Evolutionary conservation across 1,140 invertebrate genomes (phyloP).

Genomic region (Bombus pyrosoma): DNA sequence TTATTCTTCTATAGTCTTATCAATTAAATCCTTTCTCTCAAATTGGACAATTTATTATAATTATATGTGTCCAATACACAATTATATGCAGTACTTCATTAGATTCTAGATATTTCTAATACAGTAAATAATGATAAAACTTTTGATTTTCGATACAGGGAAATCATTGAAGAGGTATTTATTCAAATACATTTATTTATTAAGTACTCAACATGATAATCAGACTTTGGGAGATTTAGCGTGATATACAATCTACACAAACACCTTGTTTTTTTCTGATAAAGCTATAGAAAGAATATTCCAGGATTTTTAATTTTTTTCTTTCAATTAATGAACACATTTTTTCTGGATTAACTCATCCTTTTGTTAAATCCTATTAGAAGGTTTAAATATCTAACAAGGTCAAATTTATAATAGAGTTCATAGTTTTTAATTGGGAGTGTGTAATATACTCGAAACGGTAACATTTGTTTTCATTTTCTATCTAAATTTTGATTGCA

Average conservation of each 20-base stretch:
- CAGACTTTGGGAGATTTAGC: not conserved
- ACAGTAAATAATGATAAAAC: not conserved
- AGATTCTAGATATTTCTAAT: not conserved
- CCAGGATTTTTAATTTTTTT: not conserved
- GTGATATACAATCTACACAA: not conserved
- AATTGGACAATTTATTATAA: not conserved
- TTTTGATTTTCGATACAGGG: not conserved
- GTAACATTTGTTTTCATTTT: not conserved
- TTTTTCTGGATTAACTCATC: too few relatives aligned
- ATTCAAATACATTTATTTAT: not conserved
- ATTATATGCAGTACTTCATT: not conserved
- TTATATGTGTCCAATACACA: too few relatives aligned
- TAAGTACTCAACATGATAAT: not conserved
- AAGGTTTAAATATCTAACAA: not conserved
- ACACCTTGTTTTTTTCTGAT: not conserved
- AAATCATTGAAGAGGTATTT: not conserved
- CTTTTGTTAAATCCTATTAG: too few relatives aligned
- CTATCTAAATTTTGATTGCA: not conserved
- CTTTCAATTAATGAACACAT: not conserved
- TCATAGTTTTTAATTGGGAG: not conserved
- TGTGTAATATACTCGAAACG: not conserved
- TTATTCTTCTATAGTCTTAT: constrained; percentile 19
- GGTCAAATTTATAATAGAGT: not conserved
- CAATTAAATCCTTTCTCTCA: not conserved
- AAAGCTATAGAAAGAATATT: not conserved